These are phyloP conservation scores for Dioctria linearis DNA, from an alignment of 2,888 invertebrate genomes.

Conservation along the genomic window DNA sequence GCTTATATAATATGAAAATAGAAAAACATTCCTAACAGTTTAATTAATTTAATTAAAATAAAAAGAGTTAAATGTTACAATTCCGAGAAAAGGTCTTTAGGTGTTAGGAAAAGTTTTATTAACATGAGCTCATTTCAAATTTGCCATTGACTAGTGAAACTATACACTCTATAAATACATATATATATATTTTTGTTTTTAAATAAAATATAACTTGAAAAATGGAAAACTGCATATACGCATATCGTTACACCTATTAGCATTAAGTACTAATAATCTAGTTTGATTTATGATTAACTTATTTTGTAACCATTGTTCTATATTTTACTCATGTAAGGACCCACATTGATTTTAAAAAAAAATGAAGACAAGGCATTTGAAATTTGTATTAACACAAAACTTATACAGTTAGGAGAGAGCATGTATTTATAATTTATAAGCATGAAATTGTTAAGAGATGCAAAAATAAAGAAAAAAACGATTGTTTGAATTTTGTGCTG, in stretches of 20 bases:
- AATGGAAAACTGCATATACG: slow-evolving; percentile 16
- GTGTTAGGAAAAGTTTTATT: slow-evolving; percentile 47
- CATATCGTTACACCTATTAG: slow-evolving; percentile 37
- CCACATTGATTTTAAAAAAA: slow-evolving; percentile 17
- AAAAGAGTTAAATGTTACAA: not conserved
- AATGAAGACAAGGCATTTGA: slow-evolving; percentile 27
- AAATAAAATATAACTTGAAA: slow-evolving; percentile 15
- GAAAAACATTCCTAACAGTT: too few species aligned
- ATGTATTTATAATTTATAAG: slow-evolving; percentile 57
- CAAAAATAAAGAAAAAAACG: slow-evolving; percentile 50
- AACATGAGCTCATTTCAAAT: slow-evolving; percentile 36
- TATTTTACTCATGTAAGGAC: slow-evolving; percentile 48
- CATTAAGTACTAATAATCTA: slow-evolving; percentile 31
- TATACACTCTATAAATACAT: not conserved
- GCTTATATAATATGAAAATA: too few species aligned
- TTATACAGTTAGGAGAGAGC: slow-evolving; percentile 48
- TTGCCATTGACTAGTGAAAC: slow-evolving; percentile 45
- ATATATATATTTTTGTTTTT: not conserved
- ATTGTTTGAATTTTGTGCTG: slow-evolving; percentile 55
- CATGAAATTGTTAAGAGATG: slow-evolving; percentile 57
- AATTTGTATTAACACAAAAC: slow-evolving; percentile 43
- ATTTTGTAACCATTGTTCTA: slow-evolving; percentile 55
- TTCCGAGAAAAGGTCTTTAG: slow-evolving; percentile 1
- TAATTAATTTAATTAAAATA: too few species aligned
- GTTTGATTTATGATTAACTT: slow-evolving; percentile 56